Evolutionary conservation across 2,888 invertebrate genomes (phyloP), one percentile per base, ranked within the genome.

Genomic region (Spisula solida): DNA sequence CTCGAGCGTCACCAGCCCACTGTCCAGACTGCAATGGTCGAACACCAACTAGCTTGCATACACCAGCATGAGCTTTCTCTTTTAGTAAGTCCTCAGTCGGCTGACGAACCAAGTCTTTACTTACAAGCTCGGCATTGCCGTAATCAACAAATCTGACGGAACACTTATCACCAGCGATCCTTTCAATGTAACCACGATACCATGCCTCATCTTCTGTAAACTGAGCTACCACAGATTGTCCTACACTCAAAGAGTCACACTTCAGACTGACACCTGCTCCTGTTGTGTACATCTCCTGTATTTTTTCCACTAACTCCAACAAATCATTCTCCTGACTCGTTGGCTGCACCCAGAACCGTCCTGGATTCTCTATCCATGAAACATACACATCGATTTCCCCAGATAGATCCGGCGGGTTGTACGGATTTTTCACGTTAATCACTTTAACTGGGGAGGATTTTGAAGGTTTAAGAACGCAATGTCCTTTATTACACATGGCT

Each of bases 161-260:
- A 20, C 91, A 89, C 25, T 93, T 88, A 29, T 85, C 94, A 0
- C 96, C 96, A 25, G 96, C 95, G 0, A 97, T 95, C 78, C 97
- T 97, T 16, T 94, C 94, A 34, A 98, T 97, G 16, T 97, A 94
- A 1, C 97, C 98, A 90, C 98, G 97, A 95, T 98, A 98, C 98
- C 98, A 98, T 29, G 96, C 95, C 0, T 97, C 97, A 95, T 98
- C 98, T 87, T 97, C 97, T 0, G 97, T 96, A 93, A 97, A 98
- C 47, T 97, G 96, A 66, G 98, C 97, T 89, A 94, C 90, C 60
- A 94, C 94, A 81, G 92, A 89, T n/a, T 85, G 85, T 29, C 94
- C 94, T 20, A 88, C 66, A 14, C 79, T 56, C 25, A 90, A 34
- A 55, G 90, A 84, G 4, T 41, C 75, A 16, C 87, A 79, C 29